A percentile compares a stretch with the other conserved stretches of the same genome.
phyloP scores from a whole-genome alignment of 1,140 invertebrate genomes.

The Hylyphantes graminicola region DNA sequence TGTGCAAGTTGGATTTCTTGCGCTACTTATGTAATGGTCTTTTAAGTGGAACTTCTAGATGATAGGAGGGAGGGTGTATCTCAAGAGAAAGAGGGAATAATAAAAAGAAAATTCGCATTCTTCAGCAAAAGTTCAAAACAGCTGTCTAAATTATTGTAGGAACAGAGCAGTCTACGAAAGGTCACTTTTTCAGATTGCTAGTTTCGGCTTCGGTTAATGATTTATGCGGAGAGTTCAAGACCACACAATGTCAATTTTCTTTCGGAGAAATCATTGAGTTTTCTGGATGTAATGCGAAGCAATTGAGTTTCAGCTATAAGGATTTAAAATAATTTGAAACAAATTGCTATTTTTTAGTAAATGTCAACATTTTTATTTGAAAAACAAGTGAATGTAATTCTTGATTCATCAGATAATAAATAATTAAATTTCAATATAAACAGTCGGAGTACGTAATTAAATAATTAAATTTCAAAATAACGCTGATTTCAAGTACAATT shows the following conservation, averaged over 20 bases:
- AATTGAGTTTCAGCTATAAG: neutral
- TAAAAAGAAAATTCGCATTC: constrained; percentile 16
- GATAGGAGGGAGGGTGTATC: neutral
- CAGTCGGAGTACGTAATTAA: no score
- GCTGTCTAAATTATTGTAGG: constrained; percentile 35
- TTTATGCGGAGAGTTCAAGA: neutral
- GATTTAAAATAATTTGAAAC: neutral
- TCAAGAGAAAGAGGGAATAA: neutral
- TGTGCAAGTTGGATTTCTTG: constrained; percentile 30
- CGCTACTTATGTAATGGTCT: constrained; percentile 45
- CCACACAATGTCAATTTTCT: neutral
- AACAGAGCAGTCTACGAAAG: constrained; percentile 25
- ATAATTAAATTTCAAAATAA: no score
- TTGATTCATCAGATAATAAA: no score
- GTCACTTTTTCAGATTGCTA: constrained; percentile 9
- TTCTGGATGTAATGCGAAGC: neutral
- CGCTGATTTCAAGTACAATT: no score
- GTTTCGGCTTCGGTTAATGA: constrained; percentile 10
- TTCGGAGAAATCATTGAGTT: neutral
- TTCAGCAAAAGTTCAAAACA: constrained; percentile 26
- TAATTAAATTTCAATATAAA: no score
- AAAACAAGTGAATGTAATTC: no score
- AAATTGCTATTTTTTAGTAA: neutral
- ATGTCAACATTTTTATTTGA: neutral
- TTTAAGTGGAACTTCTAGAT: constrained; percentile 44